Evolutionary conservation across 2,888 invertebrate genomes (phyloP).

Genomic region (Hydriomena furcata): DNA sequence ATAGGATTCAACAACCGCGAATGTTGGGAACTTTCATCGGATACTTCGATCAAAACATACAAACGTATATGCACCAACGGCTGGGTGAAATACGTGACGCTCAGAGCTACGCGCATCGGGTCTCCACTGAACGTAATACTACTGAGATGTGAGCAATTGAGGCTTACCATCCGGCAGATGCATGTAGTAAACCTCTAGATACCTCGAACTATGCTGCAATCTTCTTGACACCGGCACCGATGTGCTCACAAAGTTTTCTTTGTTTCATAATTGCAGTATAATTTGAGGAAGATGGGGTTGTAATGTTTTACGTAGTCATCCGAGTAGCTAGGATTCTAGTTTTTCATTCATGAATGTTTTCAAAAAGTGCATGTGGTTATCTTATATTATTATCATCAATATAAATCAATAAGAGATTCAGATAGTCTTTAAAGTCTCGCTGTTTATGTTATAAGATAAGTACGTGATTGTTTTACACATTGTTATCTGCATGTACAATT

Average conservation of each 20-base stretch:
- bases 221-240: neutral
- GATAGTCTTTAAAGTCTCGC: too few species aligned
- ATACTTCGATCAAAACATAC: slow-evolving; percentile 68
- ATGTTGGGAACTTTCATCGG: slow-evolving; percentile 84
- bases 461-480: slow-evolving; percentile 4
- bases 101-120: neutral
- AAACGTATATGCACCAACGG: slow-evolving; percentile 42
- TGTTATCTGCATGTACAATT: slow-evolving; percentile 21
- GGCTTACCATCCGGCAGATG: slow-evolving; percentile 14
- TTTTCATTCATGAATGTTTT: neutral
- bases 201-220: slow-evolving; percentile 14
- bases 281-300: slow-evolving; percentile 5
- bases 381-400: too few species aligned
- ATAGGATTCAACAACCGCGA: slow-evolving; percentile 86
- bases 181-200: slow-evolving; percentile 20
- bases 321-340: neutral
- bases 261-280: neutral
- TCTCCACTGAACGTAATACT: slow-evolving; percentile 24
- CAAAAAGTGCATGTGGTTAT: neutral
- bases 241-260: neutral
- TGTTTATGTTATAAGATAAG: neutral
- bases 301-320: too few species aligned
- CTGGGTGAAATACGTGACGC: slow-evolving; percentile 43
- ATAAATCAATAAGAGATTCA: too few species aligned
- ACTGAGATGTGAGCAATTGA: slow-evolving; percentile 40